Evolutionary conservation across 2,797 vertebrate genomes (phyloP).

Genomic region (Benthosema pterotum): DNA sequence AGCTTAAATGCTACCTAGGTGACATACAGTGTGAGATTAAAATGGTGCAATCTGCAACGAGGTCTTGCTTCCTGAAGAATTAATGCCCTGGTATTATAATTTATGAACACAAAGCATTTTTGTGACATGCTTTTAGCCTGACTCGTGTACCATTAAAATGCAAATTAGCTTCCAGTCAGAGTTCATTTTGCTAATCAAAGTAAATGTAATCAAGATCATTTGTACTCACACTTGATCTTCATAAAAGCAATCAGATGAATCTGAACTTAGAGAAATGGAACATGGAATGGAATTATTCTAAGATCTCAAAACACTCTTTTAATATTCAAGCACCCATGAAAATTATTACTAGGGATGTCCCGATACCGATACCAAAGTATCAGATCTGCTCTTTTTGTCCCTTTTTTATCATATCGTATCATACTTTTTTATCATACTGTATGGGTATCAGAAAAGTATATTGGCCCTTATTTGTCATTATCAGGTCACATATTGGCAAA

Average conservation of each 20-base stretch:
- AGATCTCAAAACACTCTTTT: conserved; percentile 12
- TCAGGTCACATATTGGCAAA: too few relatives aligned
- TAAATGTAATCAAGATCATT: conserved; percentile 1
- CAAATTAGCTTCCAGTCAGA: conserved; percentile 18
- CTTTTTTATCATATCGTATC: too few relatives aligned
- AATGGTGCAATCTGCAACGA: not conserved
- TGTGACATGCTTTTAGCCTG: not conserved
- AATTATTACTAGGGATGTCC: too few relatives aligned
- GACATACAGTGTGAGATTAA: too few relatives aligned
- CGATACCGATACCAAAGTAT: too few relatives aligned
- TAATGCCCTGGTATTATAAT: too few relatives aligned
- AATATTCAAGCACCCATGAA: not conserved
- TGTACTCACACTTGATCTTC: conserved; percentile 10
- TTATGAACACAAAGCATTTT: conserved; percentile 6
- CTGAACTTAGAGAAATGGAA: conserved; percentile 20
- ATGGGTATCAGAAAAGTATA: too few relatives aligned
- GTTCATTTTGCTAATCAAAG: conserved; percentile 16
- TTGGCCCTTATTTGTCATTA: too few relatives aligned
- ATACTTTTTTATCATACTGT: too few relatives aligned
- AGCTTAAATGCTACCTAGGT: too few relatives aligned
- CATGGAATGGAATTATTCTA: conserved; percentile 7
- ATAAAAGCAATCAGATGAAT: not conserved
- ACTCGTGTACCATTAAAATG: conserved; percentile 11
- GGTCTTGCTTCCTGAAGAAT: conserved; percentile 2
- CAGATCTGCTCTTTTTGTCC: too few relatives aligned